These are phyloP conservation scores for Lates japonicus DNA, from an alignment of 2,797 vertebrate species.

Conservation along the genomic window DNA sequence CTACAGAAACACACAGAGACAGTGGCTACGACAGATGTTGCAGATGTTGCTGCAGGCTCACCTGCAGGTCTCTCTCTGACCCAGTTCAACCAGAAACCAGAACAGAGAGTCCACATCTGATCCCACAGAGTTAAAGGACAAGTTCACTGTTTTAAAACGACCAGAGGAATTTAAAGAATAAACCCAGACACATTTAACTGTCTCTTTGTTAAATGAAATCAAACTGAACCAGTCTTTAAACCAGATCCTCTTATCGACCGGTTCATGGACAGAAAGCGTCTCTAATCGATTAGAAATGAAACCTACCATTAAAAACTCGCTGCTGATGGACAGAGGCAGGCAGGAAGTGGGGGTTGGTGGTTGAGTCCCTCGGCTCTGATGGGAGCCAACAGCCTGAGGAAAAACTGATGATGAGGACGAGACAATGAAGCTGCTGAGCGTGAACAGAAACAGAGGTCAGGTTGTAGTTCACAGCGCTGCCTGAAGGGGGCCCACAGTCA, in stretches of 20 bases:
- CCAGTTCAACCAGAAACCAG: slow-evolving; percentile 16
- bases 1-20: not conserved
- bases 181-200: no score
- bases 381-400: slow-evolving; percentile 9
- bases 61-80: slow-evolving; percentile 26
- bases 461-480: no score
- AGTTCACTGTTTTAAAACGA: not conserved
- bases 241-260: no score
- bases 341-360: not conserved
- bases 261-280: no score
- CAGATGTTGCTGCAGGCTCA: slow-evolving; percentile 26
- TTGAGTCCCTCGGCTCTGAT: not conserved
- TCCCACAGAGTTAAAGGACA: not conserved
- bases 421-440: slow-evolving; percentile 9
- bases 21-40: not conserved
- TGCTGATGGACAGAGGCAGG: not conserved
- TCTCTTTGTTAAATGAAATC: no score
- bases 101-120: not conserved
- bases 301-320: not conserved
- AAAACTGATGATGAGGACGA: slow-evolving; percentile 8
- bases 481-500: no score
- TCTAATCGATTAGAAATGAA: not conserved
- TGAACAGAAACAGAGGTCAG: not conserved
- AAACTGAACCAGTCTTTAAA: no score
- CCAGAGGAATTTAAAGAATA: no score